These are phyloP conservation scores for Bursaphelenchus okinawaensis DNA, from an alignment of 2,888 invertebrate species.

Conservation along the genomic window DNA sequence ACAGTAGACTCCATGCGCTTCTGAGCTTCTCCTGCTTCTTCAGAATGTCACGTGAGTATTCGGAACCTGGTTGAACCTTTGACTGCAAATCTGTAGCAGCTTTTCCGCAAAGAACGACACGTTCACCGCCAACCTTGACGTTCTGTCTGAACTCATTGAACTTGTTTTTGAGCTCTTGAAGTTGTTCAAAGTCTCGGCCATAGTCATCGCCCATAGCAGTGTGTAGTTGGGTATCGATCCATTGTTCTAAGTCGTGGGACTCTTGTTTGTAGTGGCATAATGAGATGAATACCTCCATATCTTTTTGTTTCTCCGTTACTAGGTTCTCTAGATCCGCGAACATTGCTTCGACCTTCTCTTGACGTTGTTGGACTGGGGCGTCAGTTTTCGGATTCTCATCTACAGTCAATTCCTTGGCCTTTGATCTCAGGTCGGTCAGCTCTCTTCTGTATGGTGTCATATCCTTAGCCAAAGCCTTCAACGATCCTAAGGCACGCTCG, in stretches of 20 bases:
- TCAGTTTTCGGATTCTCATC: background rate
- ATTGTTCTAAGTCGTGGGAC: slow-evolving; percentile 79
- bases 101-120: slow-evolving; percentile 83
- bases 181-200: slow-evolving; percentile 72
- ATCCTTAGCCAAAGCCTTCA: slow-evolving; percentile 68
- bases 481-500: slow-evolving; percentile 84
- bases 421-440: slow-evolving; percentile 13
- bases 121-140: slow-evolving; percentile 79
- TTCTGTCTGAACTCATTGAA: slow-evolving; percentile 86
- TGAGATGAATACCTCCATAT: slow-evolving; percentile 83
- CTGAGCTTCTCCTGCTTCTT: slow-evolving; percentile 61
- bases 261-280: slow-evolving; percentile 85
- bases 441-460: slow-evolving; percentile 40
- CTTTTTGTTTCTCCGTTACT: slow-evolving; percentile 30
- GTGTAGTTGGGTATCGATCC: slow-evolving; percentile 84
- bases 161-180: slow-evolving; percentile 75
- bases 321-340: slow-evolving; percentile 35
- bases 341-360: slow-evolving; percentile 41
- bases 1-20: slow-evolving; percentile 74
- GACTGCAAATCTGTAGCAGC: slow-evolving; percentile 80
- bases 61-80: background rate
- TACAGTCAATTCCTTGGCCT: slow-evolving; percentile 7
- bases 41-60: slow-evolving; percentile 33
- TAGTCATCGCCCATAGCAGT: slow-evolving; percentile 85
- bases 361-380: slow-evolving; percentile 21